Evolutionary conservation across 2,888 invertebrate genomes (phyloP).

Genomic region (Nemoura dubitans): DNA sequence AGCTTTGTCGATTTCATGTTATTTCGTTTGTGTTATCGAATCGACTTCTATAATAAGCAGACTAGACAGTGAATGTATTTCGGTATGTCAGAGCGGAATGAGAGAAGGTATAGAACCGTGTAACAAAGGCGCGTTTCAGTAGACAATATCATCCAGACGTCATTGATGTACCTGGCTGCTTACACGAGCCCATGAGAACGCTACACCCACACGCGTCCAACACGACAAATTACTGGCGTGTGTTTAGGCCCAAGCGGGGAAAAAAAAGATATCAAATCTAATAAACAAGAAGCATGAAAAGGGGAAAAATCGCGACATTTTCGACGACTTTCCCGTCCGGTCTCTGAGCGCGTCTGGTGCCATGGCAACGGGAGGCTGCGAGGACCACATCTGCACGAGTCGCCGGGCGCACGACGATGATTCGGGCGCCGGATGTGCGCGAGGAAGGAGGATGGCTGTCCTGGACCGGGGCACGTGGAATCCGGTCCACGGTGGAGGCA

Average conservation of each 20-base stretch:
- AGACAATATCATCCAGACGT: background rate
- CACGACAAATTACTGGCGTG: background rate
- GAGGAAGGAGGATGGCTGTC: background rate
- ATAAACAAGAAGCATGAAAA: too few relatives aligned
- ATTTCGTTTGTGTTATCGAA: too few relatives aligned
- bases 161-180: background rate
- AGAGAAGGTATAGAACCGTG: background rate
- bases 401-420: background rate
- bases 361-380: background rate
- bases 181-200: background rate
- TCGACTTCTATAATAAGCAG: background rate
- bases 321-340: background rate
- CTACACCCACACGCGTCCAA: background rate
- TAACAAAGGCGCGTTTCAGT: background rate
- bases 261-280: background rate
- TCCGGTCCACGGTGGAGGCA: background rate
- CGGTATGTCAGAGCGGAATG: background rate
- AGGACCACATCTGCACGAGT: background rate
- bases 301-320: background rate
- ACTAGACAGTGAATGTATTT: background rate
- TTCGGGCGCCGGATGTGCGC: background rate
- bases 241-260: background rate
- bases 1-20: too few relatives aligned
- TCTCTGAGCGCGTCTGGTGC: background rate
- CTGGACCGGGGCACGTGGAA: background rate